Evolutionary conservation across 2,797 vertebrate species (phyloP).

Genomic region (Malacoctenus gilli): DNA sequence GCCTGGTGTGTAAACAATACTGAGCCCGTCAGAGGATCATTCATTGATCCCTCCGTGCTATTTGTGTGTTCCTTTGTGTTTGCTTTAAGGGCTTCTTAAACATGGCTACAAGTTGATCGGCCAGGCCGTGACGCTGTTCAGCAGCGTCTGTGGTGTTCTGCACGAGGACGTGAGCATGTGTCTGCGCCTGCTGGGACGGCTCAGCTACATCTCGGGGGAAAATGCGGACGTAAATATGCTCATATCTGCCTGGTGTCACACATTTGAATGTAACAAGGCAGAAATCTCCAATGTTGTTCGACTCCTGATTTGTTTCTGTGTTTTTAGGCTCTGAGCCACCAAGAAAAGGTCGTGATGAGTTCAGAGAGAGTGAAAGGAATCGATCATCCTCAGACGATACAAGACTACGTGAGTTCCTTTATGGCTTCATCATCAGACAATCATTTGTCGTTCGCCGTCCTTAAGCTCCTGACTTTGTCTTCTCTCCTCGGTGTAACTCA

Average conservation of each 20-base stretch:
- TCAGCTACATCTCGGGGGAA: conserved; percentile 92
- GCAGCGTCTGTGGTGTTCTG: conserved; percentile 92
- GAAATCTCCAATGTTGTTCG: too few relatives aligned
- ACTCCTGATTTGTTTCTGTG: neutral
- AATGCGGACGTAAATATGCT: conserved; percentile 84
- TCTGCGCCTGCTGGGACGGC: conserved; percentile 88
- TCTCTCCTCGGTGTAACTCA: conserved; percentile 52
- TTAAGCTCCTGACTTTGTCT: too few relatives aligned
- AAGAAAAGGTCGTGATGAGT: conserved; percentile 92
- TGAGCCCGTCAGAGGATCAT: neutral
- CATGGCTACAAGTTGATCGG: conserved; percentile 89
- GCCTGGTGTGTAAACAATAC: neutral
- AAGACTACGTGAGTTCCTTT: conserved; percentile 90
- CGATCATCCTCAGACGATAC: conserved; percentile 93
- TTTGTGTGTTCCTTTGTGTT: conserved; percentile 11
- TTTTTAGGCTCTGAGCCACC: conserved; percentile 89
- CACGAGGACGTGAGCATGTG: conserved; percentile 92
- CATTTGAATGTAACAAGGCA: too few relatives aligned
- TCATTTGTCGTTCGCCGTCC: too few relatives aligned
- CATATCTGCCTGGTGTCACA: neutral
- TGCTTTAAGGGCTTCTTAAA: conserved; percentile 86
- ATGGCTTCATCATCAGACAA: neutral
- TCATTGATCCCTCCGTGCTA: too few relatives aligned
- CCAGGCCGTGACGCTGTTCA: conserved; percentile 93
- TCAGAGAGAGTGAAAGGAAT: conserved; percentile 91